These are phyloP conservation scores for Pandion haliaetus DNA, from an alignment of 2,113 vertebrate genomes.

Conservation along the genomic window DNA sequence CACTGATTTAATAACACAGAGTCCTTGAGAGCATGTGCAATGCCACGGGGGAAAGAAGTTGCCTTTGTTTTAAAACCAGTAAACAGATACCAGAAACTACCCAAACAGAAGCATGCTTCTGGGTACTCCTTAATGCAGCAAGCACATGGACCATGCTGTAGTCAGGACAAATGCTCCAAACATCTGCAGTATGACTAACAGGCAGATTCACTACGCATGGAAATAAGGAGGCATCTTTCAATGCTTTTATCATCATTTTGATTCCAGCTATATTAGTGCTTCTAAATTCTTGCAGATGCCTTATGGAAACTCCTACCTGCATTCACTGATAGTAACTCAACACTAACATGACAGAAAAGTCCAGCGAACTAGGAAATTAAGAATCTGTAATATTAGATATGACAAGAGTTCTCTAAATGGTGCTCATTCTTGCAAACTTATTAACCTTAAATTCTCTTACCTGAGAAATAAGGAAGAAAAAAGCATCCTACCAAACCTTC, in stretches of 20 bases:
- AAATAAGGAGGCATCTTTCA: neutral
- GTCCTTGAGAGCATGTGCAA: no score
- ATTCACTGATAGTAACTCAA: neutral
- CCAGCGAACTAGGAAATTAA: neutral
- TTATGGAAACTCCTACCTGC: neutral
- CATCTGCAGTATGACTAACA: neutral
- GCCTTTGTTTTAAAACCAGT: neutral
- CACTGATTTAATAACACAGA: accelerated
- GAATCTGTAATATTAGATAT: neutral
- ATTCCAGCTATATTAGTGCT: neutral
- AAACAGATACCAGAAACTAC: neutral
- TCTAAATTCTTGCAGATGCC: neutral
- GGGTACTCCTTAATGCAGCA: neutral
- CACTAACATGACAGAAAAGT: neutral
- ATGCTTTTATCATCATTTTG: neutral
- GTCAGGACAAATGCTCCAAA: neutral
- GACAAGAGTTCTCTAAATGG: neutral
- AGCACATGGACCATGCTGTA: neutral
- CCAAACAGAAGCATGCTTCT: neutral
- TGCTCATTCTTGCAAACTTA: neutral
- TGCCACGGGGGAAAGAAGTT: neutral
- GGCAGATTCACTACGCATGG: neutral
- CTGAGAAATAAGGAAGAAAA: neutral
- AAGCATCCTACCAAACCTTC: neutral
- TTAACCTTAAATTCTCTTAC: neutral